A percentile compares a stretch with the other conserved stretches of the same genome.
phyloP scores from a whole-genome alignment of 2,888 invertebrate species.

The Apamea monoglypha region DNA sequence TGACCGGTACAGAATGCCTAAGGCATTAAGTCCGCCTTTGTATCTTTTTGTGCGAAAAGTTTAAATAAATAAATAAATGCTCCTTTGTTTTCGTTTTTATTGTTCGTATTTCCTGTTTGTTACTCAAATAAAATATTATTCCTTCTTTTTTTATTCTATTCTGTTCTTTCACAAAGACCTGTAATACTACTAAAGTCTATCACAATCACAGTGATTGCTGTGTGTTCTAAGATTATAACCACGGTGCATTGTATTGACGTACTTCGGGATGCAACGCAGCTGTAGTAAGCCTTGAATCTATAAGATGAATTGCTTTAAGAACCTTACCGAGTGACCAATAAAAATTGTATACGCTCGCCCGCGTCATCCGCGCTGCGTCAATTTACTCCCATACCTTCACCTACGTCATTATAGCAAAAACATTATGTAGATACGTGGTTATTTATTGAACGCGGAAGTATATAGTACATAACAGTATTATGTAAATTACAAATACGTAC shows the following conservation, averaged over 20 bases:
- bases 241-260: slow-evolving; percentile 41
- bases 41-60: too few relatives aligned
- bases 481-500: neutral
- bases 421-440: slow-evolving; percentile 24
- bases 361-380: slow-evolving; percentile 58
- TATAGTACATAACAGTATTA: neutral
- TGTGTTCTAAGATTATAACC: slow-evolving; percentile 7
- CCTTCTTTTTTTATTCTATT: neutral
- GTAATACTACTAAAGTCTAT: neutral
- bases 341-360: slow-evolving; percentile 38
- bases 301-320: slow-evolving; percentile 46
- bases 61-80: too few relatives aligned
- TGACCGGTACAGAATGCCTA: too few relatives aligned
- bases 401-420: slow-evolving; percentile 57
- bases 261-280: slow-evolving; percentile 31
- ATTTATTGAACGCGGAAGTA: slow-evolving; percentile 34
- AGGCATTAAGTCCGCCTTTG: too few relatives aligned
- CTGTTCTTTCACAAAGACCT: neutral
- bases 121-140: neutral
- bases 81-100: neutral
- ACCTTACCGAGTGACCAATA: slow-evolving; percentile 53
- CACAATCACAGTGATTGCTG: slow-evolving; percentile 6
- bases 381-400: slow-evolving; percentile 47
- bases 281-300: slow-evolving; percentile 48
- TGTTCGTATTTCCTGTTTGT: neutral